phyloP scores from a whole-genome alignment of 2,797 vertebrate genomes.

The Semotilus atromaculatus region DNA sequence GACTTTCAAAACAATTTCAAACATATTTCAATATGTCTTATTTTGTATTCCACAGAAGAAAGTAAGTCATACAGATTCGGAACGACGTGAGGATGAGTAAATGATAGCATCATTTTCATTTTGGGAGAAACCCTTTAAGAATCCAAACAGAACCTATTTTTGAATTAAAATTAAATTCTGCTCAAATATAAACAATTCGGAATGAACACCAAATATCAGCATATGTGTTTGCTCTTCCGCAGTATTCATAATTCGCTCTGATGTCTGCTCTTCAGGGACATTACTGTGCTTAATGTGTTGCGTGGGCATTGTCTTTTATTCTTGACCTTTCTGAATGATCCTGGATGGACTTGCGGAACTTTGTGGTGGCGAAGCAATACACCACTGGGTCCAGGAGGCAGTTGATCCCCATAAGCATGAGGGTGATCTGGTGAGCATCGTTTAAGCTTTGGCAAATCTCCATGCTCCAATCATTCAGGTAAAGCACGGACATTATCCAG shows the following conservation, averaged over 20 bases:
- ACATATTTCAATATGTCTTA: not conserved
- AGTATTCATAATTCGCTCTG: conserved; percentile 51
- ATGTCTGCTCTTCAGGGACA: conserved; percentile 70
- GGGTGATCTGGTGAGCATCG: conserved; percentile 88
- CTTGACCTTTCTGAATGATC: conserved; percentile 78
- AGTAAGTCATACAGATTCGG: not conserved
- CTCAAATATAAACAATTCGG: not conserved
- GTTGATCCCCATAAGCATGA: conserved; percentile 88
- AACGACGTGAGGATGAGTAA: not conserved
- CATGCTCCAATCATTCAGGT: conserved; percentile 66
- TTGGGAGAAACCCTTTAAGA: not conserved
- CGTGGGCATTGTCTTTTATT: conserved; percentile 82
- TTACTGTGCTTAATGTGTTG: conserved; percentile 71
- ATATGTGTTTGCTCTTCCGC: not conserved
- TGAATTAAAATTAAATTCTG: not conserved
- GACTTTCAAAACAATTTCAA: not conserved
- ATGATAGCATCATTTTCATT: not conserved
- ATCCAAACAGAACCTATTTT: not conserved
- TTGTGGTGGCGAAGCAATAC: conserved; percentile 95
- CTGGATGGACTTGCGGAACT: conserved; percentile 86
- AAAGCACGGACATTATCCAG: conserved; percentile 87
- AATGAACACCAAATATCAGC: not conserved
- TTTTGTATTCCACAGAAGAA: not conserved
- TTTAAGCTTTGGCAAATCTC: conserved; percentile 79
- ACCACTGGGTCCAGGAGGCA: conserved; percentile 92